Evolutionary conservation across 2,888 invertebrate genomes (phyloP).

Genomic region (Prostheceraeus crozeri): DNA sequence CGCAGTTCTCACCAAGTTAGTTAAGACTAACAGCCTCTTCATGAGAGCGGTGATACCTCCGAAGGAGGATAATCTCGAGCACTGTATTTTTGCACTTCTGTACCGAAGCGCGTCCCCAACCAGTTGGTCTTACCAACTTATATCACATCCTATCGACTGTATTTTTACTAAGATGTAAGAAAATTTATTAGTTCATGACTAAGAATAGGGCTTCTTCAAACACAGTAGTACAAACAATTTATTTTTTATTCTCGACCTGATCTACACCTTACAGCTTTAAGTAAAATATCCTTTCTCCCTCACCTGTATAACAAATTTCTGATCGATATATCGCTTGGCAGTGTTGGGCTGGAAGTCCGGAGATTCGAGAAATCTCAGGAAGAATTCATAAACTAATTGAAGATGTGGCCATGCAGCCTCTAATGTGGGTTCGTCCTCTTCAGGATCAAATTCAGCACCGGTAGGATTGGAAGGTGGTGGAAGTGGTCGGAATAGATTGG

Average conservation of each 20-base stretch:
- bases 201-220: no score
- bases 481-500: constrained; percentile 88
- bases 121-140: no score
- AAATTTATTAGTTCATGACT: no score
- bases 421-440: constrained; percentile 97
- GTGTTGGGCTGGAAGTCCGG: constrained; percentile 85
- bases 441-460: constrained; percentile 84
- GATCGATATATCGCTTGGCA: constrained; percentile 88
- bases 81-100: no score
- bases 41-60: no score
- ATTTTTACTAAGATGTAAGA: no score
- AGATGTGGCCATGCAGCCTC: constrained; percentile 99
- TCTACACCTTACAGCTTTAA: not conserved
- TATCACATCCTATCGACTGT: no score
- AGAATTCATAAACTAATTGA: constrained; percentile 81
- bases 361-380: constrained; percentile 92
- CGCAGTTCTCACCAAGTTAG: no score
- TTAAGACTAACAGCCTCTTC: no score
- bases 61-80: no score
- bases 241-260: not conserved
- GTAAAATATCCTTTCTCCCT: constrained; percentile 41
- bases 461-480: constrained; percentile 78
- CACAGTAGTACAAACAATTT: not conserved
- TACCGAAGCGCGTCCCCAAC: no score
- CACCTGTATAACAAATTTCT: constrained; percentile 93